phyloP scores from a whole-genome alignment of 2,888 invertebrate species.

The Isotomurus palustris region DNA sequence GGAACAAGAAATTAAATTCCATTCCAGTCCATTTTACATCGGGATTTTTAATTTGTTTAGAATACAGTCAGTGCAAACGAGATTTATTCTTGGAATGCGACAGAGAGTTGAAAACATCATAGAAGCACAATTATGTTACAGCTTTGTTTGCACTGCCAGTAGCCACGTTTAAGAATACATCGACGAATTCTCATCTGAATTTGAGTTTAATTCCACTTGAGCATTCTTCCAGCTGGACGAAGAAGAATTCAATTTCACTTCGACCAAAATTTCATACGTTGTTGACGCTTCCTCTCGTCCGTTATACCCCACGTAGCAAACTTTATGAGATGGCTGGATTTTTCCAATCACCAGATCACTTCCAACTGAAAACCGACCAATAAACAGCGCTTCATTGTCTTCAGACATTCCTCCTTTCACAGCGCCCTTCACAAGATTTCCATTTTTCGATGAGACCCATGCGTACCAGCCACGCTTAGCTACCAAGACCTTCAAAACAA shows the following conservation, averaged over 20 bases:
- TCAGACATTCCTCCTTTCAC: slow-evolving; percentile 7
- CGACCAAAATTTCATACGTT: slow-evolving; percentile 7
- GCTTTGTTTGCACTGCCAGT: too few species aligned
- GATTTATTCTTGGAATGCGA: too few species aligned
- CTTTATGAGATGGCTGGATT: slow-evolving; percentile 4
- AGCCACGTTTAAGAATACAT: too few species aligned
- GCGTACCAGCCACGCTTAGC: background rate
- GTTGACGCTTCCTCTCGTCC: background rate
- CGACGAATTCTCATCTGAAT: too few species aligned
- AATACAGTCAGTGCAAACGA: too few species aligned
- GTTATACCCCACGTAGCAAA: slow-evolving; percentile 5
- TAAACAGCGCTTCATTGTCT: slow-evolving; percentile 3
- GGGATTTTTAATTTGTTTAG: too few species aligned
- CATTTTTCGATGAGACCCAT: slow-evolving; percentile 5
- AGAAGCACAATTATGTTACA: too few species aligned
- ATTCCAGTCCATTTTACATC: too few species aligned
- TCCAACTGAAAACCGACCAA: slow-evolving; percentile 3
- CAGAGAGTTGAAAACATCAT: too few species aligned
- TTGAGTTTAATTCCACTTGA: too few species aligned
- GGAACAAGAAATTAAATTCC: too few species aligned
- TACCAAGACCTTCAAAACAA: slow-evolving; percentile 1
- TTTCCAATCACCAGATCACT: slow-evolving; percentile 6
- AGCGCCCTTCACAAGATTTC: background rate
- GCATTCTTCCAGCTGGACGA: too few species aligned
- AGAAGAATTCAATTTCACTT: background rate